Base-by-base conservation (phyloP, 2,888 invertebrate species). In the Sceliomorpha sp. region DNA sequence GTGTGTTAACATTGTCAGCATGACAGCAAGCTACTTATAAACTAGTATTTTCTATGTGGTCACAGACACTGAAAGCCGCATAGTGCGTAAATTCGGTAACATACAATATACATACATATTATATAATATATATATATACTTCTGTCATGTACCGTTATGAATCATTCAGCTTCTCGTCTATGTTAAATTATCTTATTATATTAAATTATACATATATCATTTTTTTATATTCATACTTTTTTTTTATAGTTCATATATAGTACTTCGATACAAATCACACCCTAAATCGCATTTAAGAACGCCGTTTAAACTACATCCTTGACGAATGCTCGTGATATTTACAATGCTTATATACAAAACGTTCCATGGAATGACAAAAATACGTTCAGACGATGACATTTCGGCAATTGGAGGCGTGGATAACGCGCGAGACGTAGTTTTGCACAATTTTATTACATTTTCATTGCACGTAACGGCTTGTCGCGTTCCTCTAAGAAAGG, bases 51-150 rank as follows among this genome's bases (percentile, higher is more conserved):
- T 58, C 68, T 62, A 69, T 69, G 69, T 69, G 63, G 69, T 69
- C 69, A 69, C 68, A 68, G 68, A 68, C 69, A 69, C 59, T 69
- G 69, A 69, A 69, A 69, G 69, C 69, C 69, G 69, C 68, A 69
- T 62, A 62, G 53, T 58, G 69, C 58, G 58, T 63, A 58, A 69
- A 69, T 69, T 69, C 62, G 58, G 47, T 69, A 69, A 69, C 63
- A 51, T 69, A 68, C 58, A 60, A 68, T 62, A 68, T 68, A 60
- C 56, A 68, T 68, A 51, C 51, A 60, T 58, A 51, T 56, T 31
- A 44, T 27, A 42, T 24, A 48, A 24, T 20, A 34, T 42, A 39
- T 20, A 34, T 31, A 31, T 31, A 31, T 42, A 58, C 37, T 45
- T 48, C 51, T 63, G 48, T 48, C 42, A 42, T 60, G 60, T 53